These are phyloP conservation scores for Protula sp. DNA, from an alignment of 2,888 invertebrate species.

Conservation along the genomic window DNA sequence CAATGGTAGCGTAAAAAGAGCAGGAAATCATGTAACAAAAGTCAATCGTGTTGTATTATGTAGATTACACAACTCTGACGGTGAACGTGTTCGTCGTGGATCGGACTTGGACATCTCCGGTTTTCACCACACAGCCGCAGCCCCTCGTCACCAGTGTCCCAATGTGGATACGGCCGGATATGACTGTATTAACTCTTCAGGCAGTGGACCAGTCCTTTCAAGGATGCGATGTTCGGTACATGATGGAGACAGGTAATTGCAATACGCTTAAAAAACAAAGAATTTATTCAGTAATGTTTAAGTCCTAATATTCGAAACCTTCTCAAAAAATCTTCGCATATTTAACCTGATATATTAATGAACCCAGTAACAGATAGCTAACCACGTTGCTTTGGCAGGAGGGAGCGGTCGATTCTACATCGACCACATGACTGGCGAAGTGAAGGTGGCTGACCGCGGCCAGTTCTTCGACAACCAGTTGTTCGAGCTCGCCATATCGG, in stretches of 20 bases:
- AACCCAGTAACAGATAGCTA: no score
- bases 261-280: no score
- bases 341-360: no score
- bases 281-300: no score
- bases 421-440: conserved; percentile 18
- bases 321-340: no score
- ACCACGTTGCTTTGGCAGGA: no score
- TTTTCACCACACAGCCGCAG: conserved; percentile 18
- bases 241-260: conserved; percentile 20
- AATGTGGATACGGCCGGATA: conserved; percentile 21
- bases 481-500: conserved; percentile 20
- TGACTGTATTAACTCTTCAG: conserved; percentile 12
- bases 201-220: conserved; percentile 12
- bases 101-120: no score
- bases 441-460: conserved; percentile 10
- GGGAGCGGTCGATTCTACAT: conserved; percentile 21
- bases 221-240: conserved; percentile 13
- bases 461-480: conserved; percentile 10
- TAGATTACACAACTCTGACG: background rate
- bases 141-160: conserved; percentile 18
- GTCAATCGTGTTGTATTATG: background rate
- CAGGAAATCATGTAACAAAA: no score
- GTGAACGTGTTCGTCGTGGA: conserved; percentile 1
- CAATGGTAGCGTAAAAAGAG: no score
- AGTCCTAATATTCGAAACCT: background rate